phyloP scores from a whole-genome alignment of 2,113 vertebrate genomes.

The Fregata magnificens region DNA sequence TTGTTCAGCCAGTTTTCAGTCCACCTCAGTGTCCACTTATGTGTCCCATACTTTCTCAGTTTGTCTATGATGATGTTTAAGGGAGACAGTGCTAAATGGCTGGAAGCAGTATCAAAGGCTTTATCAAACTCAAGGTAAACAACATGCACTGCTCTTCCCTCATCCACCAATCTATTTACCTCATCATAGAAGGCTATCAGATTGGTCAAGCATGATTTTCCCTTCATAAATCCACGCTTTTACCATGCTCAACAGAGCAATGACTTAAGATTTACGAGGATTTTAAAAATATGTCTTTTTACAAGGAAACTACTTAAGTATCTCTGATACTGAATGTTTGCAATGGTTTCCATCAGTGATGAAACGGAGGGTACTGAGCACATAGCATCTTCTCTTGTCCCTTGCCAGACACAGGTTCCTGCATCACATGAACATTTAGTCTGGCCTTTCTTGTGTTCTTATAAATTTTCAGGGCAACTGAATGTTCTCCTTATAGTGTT shows the following conservation, averaged over 20 bases:
- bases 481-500: background rate
- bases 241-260: background rate
- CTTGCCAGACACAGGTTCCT: background rate
- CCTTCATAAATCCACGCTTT: background rate
- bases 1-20: background rate
- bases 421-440: background rate
- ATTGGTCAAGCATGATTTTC: background rate
- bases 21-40: background rate
- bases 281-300: background rate
- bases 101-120: background rate
- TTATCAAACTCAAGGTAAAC: background rate
- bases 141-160: background rate
- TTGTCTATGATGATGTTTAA: background rate
- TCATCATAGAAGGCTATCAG: background rate
- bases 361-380: background rate
- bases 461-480: background rate
- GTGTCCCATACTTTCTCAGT: background rate
- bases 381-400: background rate
- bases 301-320: background rate
- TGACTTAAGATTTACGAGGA: background rate
- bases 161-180: background rate
- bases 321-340: background rate
- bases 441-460: background rate
- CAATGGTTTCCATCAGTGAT: background rate
- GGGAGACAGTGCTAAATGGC: background rate